Evolutionary conservation across 2,888 invertebrate genomes (phyloP), one percentile per base, ranked within the genome.

Genomic region (Hedychridium roseum): DNA sequence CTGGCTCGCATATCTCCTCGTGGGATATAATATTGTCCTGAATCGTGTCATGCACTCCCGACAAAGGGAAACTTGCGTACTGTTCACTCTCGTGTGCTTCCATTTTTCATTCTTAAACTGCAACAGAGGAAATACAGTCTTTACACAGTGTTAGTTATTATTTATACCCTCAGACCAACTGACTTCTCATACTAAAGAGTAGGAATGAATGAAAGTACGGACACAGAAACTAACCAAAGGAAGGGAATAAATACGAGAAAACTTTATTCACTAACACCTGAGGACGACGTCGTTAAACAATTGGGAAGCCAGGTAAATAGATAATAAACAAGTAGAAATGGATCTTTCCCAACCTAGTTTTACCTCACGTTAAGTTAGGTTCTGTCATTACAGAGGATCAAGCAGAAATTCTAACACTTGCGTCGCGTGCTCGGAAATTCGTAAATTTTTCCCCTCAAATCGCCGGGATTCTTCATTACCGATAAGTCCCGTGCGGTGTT

Each of bases 1-100:
- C 61, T 1, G 72, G 69, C 41, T 76, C 74, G 27, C 74, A 74
- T 46, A 75, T 71, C 30, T 75, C 76, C 35, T 76, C 75, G n/a
- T 74, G 71, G 0, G 74, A 73, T 51, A 74, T 62, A 3, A 66
- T 60, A 16, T 62, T 64, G 20, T 70, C 70, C 23, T 70, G 72
- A n/a, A 71, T 62, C 15, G 47, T 60, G 30, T 70, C 69, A 23
- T 73, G 69, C 3, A 76, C 60, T 2, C 48, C 67, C 2, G 66
- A 48, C 1, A 76, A 54, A 1, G 78, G 65, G 60, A 76, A 77
- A 2, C 68, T 60, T 7, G 75, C 69, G 20, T 71, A 78, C 7
- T 73, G 73, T 2, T 74, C 74, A 20, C 60, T 64, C 15, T 71
- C 74, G 38, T 72, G 71, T 9, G 69, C 41, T 43, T 76, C 76